These are phyloP conservation scores for Hipposideros larvatus DNA, from an alignment of 2,797 vertebrate species.

Conservation along the genomic window DNA sequence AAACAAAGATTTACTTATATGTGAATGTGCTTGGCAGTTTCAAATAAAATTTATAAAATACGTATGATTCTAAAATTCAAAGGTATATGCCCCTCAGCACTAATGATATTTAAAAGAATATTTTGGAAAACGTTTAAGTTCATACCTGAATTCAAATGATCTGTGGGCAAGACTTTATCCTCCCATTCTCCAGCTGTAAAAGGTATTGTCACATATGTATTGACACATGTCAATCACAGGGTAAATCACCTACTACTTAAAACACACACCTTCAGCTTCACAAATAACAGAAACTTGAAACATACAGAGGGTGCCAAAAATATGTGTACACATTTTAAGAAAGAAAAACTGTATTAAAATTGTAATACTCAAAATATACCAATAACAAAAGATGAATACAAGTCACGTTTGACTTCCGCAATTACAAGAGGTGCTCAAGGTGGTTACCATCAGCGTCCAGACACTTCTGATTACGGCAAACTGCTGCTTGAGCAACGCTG, in stretches of 20 bases:
- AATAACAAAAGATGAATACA: no score
- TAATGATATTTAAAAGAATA: not conserved
- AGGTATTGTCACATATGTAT: not conserved
- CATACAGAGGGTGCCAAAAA: no score
- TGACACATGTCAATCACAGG: not conserved
- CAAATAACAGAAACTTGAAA: not conserved
- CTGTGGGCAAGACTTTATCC: not conserved
- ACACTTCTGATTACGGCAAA: no score
- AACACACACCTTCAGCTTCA: no score
- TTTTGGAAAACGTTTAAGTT: not conserved
- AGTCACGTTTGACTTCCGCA: no score
- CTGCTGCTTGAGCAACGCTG: no score
- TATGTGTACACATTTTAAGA: no score
- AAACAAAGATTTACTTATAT: slow-evolving; percentile 37
- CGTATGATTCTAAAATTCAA: slow-evolving; percentile 32
- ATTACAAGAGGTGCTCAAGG: no score
- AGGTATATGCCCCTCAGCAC: not conserved
- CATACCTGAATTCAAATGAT: slow-evolving; percentile 64
- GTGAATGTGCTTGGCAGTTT: slow-evolving; percentile 1
- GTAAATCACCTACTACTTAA: not conserved
- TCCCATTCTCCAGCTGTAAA: slow-evolving; percentile 69
- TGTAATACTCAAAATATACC: no score
- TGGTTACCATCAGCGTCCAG: no score
- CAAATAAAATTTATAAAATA: slow-evolving; percentile 41
- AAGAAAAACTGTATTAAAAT: no score